Evolutionary conservation across 1,140 invertebrate species (phyloP).

Genomic region (Riptortus pedestris): DNA sequence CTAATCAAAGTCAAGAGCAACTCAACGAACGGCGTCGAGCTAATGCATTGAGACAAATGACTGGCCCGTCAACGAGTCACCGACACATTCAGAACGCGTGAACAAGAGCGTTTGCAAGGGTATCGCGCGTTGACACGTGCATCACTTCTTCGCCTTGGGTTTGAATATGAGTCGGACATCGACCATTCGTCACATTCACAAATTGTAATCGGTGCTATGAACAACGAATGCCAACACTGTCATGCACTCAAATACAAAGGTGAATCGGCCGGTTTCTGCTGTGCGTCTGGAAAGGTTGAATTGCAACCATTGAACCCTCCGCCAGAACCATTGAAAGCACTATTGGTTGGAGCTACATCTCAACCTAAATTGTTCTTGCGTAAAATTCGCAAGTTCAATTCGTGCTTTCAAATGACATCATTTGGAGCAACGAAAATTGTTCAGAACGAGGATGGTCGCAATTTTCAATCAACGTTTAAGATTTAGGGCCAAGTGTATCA

Average conservation of each 20-base stretch:
- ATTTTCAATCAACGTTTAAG: constrained; percentile 38
- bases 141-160: background rate
- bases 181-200: background rate
- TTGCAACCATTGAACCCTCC: background rate
- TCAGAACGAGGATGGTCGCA: constrained; percentile 9
- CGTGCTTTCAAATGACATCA: background rate
- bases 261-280: background rate
- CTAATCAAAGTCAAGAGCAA: no score
- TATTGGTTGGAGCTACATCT: background rate
- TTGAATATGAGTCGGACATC: background rate
- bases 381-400: background rate
- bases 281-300: background rate
- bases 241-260: background rate
- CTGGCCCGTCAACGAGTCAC: background rate
- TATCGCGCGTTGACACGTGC: background rate
- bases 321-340: background rate
- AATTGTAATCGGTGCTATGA: background rate
- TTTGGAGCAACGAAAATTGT: background rate
- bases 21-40: no score
- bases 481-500: constrained; percentile 43
- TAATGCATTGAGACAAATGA: no score
- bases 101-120: background rate
- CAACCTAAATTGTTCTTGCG: background rate
- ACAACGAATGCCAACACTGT: background rate
- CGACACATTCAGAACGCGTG: background rate